phyloP scores from a whole-genome alignment of 2,888 invertebrate genomes.

The Epinotia nisella region DNA sequence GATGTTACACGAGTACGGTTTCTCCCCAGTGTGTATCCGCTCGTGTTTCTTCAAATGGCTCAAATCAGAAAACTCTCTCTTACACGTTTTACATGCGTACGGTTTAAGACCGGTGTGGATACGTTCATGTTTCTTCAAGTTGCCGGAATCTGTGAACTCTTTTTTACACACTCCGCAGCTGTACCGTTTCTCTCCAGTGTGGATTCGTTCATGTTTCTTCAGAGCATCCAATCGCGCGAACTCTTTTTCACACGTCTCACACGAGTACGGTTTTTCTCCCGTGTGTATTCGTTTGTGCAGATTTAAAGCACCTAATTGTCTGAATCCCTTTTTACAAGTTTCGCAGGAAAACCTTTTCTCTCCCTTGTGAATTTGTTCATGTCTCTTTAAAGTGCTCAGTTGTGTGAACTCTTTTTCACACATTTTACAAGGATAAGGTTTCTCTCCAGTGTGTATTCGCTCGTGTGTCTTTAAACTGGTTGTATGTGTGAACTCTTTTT shows the following conservation, averaged over 20 bases:
- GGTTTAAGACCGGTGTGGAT: not conserved
- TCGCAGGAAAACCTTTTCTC: not conserved
- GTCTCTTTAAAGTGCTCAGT: not conserved
- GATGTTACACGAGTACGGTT: not conserved
- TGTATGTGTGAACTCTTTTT: not conserved
- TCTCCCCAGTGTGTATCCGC: not conserved
- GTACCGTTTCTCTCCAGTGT: not conserved
- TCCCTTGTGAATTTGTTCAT: not conserved
- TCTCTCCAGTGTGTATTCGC: not conserved
- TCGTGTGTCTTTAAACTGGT: not conserved
- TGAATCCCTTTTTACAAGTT: not conserved
- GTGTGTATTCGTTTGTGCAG: not conserved
- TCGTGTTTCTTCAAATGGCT: not conserved
- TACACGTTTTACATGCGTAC: not conserved
- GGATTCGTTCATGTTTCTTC: slow-evolving; percentile 1
- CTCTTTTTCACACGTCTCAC: not conserved
- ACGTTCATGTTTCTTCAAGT: not conserved
- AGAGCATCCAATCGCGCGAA: not conserved
- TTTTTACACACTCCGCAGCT: not conserved
- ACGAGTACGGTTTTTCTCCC: not conserved
- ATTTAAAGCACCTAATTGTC: not conserved
- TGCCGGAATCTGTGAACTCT: slow-evolving; percentile 1
- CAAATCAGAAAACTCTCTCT: not conserved
- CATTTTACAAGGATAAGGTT: not conserved
- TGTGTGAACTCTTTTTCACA: not conserved